Conservation (phyloP, 2,888 invertebrate species). For the Cosmia trapezina region DNA sequence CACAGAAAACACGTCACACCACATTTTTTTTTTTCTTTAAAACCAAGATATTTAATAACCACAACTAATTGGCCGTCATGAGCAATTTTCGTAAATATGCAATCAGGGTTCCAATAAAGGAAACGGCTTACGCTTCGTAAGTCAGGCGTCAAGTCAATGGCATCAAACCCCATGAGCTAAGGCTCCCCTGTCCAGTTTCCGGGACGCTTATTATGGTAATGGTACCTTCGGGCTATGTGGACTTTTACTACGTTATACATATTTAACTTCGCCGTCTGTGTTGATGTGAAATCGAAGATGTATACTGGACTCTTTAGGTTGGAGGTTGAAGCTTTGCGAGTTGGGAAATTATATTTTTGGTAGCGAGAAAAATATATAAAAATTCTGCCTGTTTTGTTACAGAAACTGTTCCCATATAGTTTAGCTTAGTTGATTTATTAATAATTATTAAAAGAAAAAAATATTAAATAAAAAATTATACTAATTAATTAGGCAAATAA, state of each 20-base stretch:
- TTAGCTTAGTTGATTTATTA: too few relatives aligned
- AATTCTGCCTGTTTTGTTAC: background rate
- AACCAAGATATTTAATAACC: conserved; percentile 11
- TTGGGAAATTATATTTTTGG: background rate
- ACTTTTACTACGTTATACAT: conserved; percentile 54
- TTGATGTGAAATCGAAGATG: conserved; percentile 34
- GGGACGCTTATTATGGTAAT: conserved; percentile 65
- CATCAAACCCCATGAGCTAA: conserved; percentile 48
- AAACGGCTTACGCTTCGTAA: conserved; percentile 57
- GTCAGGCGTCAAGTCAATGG: conserved; percentile 67
- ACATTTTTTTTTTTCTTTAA: background rate
- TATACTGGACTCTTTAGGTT: conserved; percentile 4
- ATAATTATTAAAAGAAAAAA: too few relatives aligned
- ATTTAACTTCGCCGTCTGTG: conserved; percentile 54
- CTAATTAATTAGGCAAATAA: too few relatives aligned
- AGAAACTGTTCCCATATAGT: background rate
- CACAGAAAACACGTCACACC: background rate
- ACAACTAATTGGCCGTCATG: conserved; percentile 41
- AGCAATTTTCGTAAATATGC: conserved; percentile 48
- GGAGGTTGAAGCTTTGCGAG: background rate
- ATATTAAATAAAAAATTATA: too few relatives aligned
- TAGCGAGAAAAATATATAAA: background rate
- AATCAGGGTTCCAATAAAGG: conserved; percentile 62
- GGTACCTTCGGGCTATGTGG: conserved; percentile 52
- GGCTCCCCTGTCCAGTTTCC: conserved; percentile 60